phyloP scores from a whole-genome alignment of 2,113 vertebrate genomes.

The Pseudorectes ferrugineus region DNA sequence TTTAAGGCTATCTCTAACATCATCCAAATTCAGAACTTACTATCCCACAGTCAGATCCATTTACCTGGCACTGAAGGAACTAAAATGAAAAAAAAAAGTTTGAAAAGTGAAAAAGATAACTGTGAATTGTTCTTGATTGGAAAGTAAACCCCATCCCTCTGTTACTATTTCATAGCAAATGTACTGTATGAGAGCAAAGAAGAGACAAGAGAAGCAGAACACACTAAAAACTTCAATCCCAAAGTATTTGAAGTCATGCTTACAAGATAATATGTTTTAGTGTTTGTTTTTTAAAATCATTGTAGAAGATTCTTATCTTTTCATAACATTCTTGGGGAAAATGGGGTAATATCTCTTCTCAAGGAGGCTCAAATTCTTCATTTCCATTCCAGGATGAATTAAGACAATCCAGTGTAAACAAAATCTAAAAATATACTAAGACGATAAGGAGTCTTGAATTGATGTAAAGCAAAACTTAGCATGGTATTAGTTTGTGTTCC shows the following conservation, averaged over 20 bases:
- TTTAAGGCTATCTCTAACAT: background rate
- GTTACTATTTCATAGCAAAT: background rate
- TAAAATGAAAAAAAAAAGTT: background rate
- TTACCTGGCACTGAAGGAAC: background rate
- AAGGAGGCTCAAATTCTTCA: background rate
- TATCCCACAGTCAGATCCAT: background rate
- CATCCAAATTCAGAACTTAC: background rate
- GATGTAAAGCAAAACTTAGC: background rate
- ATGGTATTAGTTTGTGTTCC: background rate
- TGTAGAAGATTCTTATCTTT: background rate
- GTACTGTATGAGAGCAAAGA: background rate
- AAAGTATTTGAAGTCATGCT: background rate
- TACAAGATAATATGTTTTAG: background rate
- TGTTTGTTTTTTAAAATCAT: background rate
- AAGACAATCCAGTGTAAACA: background rate
- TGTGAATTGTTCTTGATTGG: background rate
- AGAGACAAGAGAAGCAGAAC: background rate
- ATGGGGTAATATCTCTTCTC: background rate
- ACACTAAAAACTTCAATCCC: background rate
- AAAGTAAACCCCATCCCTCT: background rate
- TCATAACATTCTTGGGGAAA: background rate
- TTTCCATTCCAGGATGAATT: background rate
- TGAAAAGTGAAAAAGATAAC: background rate
- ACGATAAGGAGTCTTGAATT: background rate
- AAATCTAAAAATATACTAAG: background rate